Evolutionary conservation across 2,888 invertebrate species (phyloP), one percentile per base, ranked within the genome.

Genomic region (Lasioglossum vierecki): DNA sequence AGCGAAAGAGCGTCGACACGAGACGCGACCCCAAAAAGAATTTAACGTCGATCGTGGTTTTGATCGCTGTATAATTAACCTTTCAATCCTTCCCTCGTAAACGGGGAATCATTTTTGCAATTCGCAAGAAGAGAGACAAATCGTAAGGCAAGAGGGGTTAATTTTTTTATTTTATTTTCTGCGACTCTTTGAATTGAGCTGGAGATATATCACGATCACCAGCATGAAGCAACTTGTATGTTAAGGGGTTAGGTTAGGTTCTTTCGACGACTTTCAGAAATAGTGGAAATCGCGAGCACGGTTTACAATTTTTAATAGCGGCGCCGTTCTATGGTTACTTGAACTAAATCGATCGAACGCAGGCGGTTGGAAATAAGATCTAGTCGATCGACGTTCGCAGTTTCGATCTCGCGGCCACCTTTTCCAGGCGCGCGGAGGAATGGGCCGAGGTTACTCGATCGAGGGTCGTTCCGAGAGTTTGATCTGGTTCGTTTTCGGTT

Each of bases 401-500:
- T 18, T 46, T 30, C 72, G 72, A 73, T 46, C 46, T 46, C 4
- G 46, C 46, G 13, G 44, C 13, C 11, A 3, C 44, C 4, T 4
- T 13, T 13, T 44, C 44, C 44, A 44, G 8, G 15, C 49, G 13
- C n/a, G 15, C 13, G 15, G 30, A 13, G 35, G 35, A 35, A 30
- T 2, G 2, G 22, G 3, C 9, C 35, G 68, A 68, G 39, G 22
- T 35, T 22, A 39, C 26, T 30, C 18, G 35, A 3, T 30, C 35
- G 41, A 13, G 11, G 22, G 22, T 60, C 63, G 66, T 57, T 57
- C 3, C 57, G 57, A n/a, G n/a, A n/a, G 57, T 46, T 26, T 13
- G 44, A 73, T 63, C 30, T 15, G 8, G 15, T 18, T 30, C 30
- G 35, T 63, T 57, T 49, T 76, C 44, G 80, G 66, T 68, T 87